Conservation (phyloP, 2,888 invertebrate genomes). For the Drepanosiphum platanoidis region DNA sequence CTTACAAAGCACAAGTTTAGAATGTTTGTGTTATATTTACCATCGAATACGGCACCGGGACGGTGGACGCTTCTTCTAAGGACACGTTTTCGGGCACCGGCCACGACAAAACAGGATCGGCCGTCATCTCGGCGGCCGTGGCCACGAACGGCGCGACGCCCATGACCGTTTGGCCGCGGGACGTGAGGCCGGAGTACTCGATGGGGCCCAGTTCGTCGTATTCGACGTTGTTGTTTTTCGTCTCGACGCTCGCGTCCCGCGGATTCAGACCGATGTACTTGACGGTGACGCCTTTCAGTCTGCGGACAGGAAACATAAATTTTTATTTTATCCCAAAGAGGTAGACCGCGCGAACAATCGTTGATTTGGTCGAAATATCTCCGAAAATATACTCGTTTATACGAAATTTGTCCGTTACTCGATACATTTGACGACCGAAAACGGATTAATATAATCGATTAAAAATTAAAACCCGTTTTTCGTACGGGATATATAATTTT, state of each 20-base stretch:
- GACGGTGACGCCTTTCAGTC: slow-evolving; percentile 3
- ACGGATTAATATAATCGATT: too few species aligned
- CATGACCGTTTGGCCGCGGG: slow-evolving; percentile 63
- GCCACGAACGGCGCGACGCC: slow-evolving; percentile 64
- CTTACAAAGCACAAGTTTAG: background rate
- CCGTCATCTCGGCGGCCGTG: slow-evolving; percentile 28
- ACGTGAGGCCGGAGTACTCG: slow-evolving; percentile 51
- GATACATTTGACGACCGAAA: too few species aligned
- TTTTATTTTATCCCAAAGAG: too few species aligned
- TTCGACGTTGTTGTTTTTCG: background rate
- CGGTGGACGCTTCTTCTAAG: slow-evolving; percentile 70
- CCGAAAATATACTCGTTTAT: too few species aligned
- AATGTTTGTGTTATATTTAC: slow-evolving; percentile 60
- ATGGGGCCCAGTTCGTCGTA: slow-evolving; percentile 35
- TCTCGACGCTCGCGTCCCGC: background rate
- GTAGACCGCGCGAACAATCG: too few species aligned
- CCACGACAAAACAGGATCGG: slow-evolving; percentile 67
- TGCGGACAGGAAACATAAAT: background rate
- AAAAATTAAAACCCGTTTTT: too few species aligned
- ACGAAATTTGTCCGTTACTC: too few species aligned
- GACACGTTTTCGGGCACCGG: slow-evolving; percentile 69
- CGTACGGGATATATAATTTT: too few species aligned
- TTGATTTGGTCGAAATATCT: too few species aligned
- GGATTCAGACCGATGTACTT: slow-evolving; percentile 37
- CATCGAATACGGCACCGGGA: slow-evolving; percentile 71